Conservation (phyloP, 2,113 vertebrate genomes). For the Mesoclemmys tuberculata region DNA sequence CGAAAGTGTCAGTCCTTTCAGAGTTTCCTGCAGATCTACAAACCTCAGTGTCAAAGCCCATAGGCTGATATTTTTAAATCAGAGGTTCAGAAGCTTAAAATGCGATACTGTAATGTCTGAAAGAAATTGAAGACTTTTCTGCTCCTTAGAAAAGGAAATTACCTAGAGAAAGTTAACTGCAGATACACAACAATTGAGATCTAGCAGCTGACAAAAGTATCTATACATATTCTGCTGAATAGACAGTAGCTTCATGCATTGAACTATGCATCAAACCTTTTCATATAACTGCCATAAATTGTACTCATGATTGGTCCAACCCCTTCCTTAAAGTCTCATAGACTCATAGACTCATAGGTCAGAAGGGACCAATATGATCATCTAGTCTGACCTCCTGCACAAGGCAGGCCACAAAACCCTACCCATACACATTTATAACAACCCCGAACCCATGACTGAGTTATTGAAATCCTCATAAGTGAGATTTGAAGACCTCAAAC, state of each 20-base stretch:
- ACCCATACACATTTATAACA: no score
- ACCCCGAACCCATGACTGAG: no score
- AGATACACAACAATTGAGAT: neutral
- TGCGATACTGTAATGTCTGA: neutral
- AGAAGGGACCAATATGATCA: no score
- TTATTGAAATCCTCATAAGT: no score
- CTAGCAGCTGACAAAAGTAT: neutral
- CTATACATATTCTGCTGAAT: neutral
- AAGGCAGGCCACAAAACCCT: no score
- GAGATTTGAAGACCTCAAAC: no score
- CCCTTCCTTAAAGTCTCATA: fast-evolving
- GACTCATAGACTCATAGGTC: no score
- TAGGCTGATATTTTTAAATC: slow-evolving; percentile 24
- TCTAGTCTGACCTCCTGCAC: no score
- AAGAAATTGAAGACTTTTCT: slow-evolving; percentile 13
- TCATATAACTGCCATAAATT: neutral
- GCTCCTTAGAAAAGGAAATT: slow-evolving; percentile 20
- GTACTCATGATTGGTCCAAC: neutral
- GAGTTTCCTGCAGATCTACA: neutral
- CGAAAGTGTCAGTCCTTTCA: neutral
- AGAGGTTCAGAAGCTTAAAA: slow-evolving; percentile 26
- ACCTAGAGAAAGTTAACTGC: neutral
- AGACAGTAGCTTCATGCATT: neutral
- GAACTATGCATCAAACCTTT: neutral
- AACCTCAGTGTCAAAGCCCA: fast-evolving